These are phyloP conservation scores for Toxostoma redivivum DNA, from an alignment of 2,113 vertebrate genomes.

Conservation along the genomic window DNA sequence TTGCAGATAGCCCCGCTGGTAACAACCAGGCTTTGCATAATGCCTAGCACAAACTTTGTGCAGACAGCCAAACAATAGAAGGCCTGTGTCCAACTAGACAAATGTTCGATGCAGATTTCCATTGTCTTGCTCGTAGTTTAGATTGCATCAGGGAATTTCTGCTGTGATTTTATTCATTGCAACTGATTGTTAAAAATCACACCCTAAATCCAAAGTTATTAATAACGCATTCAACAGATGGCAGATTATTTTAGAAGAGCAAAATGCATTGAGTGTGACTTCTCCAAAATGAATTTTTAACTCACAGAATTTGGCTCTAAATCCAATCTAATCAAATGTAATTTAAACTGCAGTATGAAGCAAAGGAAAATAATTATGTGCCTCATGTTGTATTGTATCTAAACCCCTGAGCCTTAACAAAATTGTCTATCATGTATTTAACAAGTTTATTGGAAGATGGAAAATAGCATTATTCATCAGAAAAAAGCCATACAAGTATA, in stretches of 20 bases:
- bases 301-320: conserved; percentile 15
- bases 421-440: not conserved
- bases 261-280: conserved; percentile 54
- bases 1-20: not conserved
- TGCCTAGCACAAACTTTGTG: conserved; percentile 7
- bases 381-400: conserved; percentile 1
- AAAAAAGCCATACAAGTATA: not conserved
- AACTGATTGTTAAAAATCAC: conserved; percentile 49
- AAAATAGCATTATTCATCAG: not conserved
- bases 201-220: conserved; percentile 57
- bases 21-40: not conserved
- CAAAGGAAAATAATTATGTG: conserved; percentile 24
- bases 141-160: conserved; percentile 25
- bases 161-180: conserved; percentile 35
- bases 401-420: not conserved
- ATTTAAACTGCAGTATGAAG: conserved; percentile 33
- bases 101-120: conserved; percentile 23
- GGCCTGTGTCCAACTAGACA: conserved; percentile 16
- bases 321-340: conserved; percentile 43
- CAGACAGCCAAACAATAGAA: conserved; percentile 46
- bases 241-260: conserved; percentile 47
- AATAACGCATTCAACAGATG: conserved; percentile 48
- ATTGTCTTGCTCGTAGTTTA: conserved; percentile 21
- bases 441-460: not conserved
- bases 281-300: conserved; percentile 43